These are phyloP conservation scores for Chaetophractus vellerosus DNA, from an alignment of 2,797 vertebrate species.

Conservation along the genomic window DNA sequence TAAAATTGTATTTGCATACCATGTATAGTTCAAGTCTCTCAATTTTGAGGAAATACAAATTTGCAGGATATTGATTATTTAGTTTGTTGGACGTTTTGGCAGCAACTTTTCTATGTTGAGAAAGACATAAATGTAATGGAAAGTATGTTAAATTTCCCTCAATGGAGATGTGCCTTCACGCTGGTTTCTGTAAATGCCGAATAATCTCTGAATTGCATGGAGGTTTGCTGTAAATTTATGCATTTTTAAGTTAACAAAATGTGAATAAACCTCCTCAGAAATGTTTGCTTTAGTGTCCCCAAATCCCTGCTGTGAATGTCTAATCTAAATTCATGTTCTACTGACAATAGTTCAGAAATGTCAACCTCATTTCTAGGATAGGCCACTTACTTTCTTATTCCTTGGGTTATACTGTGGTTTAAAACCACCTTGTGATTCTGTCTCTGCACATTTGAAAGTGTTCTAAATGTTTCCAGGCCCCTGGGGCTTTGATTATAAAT, in stretches of 20 bases:
- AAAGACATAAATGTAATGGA: neutral
- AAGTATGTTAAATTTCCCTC: conserved; percentile 32
- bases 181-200: conserved; percentile 3
- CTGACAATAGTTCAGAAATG: conserved; percentile 28
- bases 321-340: conserved; percentile 65
- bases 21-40: neutral
- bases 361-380: conserved; percentile 15
- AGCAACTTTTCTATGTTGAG: neutral
- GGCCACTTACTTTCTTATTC: conserved; percentile 43
- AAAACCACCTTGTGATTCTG: conserved; percentile 13
- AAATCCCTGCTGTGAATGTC: conserved; percentile 27
- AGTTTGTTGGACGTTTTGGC: neutral
- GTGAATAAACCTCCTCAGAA: neutral
- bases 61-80: conserved; percentile 23
- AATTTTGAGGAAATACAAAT: conserved; percentile 22
- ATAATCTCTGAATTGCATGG: neutral
- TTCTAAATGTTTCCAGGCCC: neutral
- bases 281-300: conserved; percentile 1
- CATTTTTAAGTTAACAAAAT: conserved; percentile 38
- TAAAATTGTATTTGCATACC: neutral
- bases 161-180: neutral
- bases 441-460: neutral
- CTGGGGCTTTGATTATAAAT: neutral
- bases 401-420: neutral
- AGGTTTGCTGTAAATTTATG: conserved; percentile 11